These are phyloP conservation scores for Brachyhypopomus occidentalis DNA, from an alignment of 2,113 vertebrate genomes.

Conservation along the genomic window DNA sequence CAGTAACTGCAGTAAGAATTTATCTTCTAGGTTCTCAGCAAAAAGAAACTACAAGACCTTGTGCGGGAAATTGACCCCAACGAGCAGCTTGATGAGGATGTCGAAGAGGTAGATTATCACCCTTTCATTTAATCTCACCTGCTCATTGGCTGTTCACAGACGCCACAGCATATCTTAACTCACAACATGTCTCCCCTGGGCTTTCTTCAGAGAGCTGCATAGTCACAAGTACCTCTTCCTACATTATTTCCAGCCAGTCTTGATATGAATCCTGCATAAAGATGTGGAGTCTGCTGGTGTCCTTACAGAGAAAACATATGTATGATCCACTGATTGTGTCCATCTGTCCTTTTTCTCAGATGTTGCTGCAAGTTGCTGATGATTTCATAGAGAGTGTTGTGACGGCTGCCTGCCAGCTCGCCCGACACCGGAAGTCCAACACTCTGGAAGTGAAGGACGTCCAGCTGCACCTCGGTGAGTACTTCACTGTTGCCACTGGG, in stretches of 20 bases:
- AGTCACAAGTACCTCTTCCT: no score
- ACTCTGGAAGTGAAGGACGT: slow-evolving; percentile 98
- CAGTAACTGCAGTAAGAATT: neutral
- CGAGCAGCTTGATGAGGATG: slow-evolving; percentile 97
- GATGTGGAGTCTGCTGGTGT: no score
- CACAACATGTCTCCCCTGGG: no score
- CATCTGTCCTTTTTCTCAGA: slow-evolving; percentile 69
- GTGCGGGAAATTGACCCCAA: slow-evolving; percentile 98
- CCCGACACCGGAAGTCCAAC: slow-evolving; percentile 95
- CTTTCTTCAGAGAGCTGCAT: no score
- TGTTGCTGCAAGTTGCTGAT: slow-evolving; percentile 96
- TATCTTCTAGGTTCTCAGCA: slow-evolving; percentile 85
- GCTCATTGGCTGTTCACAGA: no score
- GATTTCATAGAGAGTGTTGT: slow-evolving; percentile 99
- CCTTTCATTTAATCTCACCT: neutral
- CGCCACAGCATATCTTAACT: no score
- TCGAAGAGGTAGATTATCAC: slow-evolving; percentile 84
- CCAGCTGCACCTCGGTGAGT: slow-evolving; percentile 92
- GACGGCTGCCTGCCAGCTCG: slow-evolving; percentile 94
- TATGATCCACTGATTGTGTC: neutral
- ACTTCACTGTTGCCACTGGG: neutral
- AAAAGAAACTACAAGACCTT: slow-evolving; percentile 97
- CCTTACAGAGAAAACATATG: no score
- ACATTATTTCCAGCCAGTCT: no score
- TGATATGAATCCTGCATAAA: no score